Evolutionary conservation across 2,888 invertebrate genomes (phyloP).

Genomic region (Tetragonula carbonaria): DNA sequence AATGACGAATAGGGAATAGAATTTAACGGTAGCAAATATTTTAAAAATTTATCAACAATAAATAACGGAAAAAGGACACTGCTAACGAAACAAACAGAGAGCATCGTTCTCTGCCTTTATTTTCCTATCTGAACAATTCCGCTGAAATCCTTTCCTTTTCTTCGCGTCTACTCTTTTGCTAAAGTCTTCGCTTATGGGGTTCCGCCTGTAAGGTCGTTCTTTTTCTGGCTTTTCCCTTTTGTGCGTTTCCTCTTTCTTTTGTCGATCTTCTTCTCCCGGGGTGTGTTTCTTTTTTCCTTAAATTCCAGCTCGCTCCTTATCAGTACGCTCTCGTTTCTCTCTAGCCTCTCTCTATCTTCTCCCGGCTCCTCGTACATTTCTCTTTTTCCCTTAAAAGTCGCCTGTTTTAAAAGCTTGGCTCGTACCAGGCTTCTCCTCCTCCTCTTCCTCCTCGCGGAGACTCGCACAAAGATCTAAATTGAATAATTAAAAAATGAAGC

Average conservation of each 20-base stretch:
- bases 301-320: background rate
- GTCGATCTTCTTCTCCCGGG: background rate
- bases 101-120: background rate
- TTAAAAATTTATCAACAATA: no score
- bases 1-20: no score
- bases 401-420: conserved; percentile 19
- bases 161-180: background rate
- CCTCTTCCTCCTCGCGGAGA: background rate
- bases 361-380: background rate
- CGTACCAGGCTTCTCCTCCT: background rate
- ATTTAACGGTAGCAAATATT: no score
- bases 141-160: background rate
- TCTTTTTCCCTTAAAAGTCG: background rate
- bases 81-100: background rate
- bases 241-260: background rate
- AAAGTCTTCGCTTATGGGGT: conserved; percentile 8
- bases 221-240: conserved; percentile 2
- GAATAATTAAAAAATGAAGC: conserved; percentile 34
- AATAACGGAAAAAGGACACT: background rate
- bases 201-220: conserved; percentile 6
- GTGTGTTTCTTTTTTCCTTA: background rate
- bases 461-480: conserved; percentile 30
- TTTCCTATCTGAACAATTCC: background rate
- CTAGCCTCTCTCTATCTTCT: background rate
- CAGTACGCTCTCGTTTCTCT: background rate